Evolutionary conservation across 2,797 vertebrate genomes (phyloP).

Genomic region (Malacoctenus gilli): DNA sequence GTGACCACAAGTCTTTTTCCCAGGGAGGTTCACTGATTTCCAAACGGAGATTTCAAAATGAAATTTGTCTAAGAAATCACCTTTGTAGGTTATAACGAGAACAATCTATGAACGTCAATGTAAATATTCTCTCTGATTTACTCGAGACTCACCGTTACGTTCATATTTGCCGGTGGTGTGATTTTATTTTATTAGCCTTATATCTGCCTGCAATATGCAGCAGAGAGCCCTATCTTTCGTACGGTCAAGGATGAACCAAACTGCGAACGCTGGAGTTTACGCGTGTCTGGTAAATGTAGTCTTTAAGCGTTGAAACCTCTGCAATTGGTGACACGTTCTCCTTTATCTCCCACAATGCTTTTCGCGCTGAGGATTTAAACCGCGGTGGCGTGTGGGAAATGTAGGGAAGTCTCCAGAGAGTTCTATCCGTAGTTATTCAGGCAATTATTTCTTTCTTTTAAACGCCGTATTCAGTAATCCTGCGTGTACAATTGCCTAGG

Average conservation of each 20-base stretch:
- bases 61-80: constrained; percentile 1
- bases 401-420: constrained; percentile 34
- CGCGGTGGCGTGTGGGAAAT: constrained; percentile 51
- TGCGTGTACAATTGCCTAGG: too few relatives aligned
- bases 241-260: constrained; percentile 58
- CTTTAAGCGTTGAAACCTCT: fast-evolving
- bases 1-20: too few relatives aligned
- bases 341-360: constrained; percentile 68
- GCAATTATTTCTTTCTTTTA: not conserved
- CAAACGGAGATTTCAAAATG: constrained; percentile 11
- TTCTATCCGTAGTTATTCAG: not conserved
- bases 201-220: constrained; percentile 53
- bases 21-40: not conserved
- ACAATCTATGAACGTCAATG: not conserved
- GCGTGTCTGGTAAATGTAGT: constrained; percentile 76
- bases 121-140: not conserved
- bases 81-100: not conserved
- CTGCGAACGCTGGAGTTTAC: not conserved
- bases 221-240: constrained; percentile 51
- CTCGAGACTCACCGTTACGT: constrained; percentile 55
- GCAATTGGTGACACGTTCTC: fast-evolving
- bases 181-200: constrained; percentile 44
- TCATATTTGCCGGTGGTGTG: constrained; percentile 31
- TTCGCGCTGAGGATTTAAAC: constrained; percentile 48
- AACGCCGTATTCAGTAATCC: too few relatives aligned